Evolutionary conservation across 1,140 invertebrate genomes (phyloP).

Genomic region (Hirudo medicinalis): DNA sequence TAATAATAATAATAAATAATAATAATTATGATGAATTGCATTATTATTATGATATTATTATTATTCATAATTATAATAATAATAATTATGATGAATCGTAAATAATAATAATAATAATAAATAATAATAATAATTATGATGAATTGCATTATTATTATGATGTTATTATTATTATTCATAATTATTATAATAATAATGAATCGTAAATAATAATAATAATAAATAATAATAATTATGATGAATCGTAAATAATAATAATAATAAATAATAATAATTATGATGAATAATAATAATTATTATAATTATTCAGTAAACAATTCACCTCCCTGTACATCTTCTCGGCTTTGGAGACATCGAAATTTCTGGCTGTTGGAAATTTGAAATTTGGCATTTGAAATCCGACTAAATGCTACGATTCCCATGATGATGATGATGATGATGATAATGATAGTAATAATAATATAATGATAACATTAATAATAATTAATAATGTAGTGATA

Average conservation of each 20-base stretch:
- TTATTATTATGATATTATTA: no score
- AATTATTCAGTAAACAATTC: constrained; percentile 37
- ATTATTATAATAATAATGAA: background rate
- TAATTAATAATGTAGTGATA: background rate
- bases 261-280: background rate
- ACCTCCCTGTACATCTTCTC: constrained; percentile 71
- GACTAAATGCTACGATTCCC: no score
- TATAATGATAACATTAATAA: background rate
- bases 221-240: no score
- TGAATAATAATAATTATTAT: background rate
- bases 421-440: no score
- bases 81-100: no score
- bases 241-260: no score
- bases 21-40: background rate
- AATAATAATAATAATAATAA: background rate
- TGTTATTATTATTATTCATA: background rate
- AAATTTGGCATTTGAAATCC: no score
- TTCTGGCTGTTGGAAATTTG: constrained; percentile 52
- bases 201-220: background rate
- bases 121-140: background rate
- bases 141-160: no score
- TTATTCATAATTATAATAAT: background rate
- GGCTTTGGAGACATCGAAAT: constrained; percentile 59
- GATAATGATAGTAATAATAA: no score
- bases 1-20: background rate